Evolutionary conservation across 1,140 invertebrate species (phyloP).

Genomic region (Panagrolaimus sp.): DNA sequence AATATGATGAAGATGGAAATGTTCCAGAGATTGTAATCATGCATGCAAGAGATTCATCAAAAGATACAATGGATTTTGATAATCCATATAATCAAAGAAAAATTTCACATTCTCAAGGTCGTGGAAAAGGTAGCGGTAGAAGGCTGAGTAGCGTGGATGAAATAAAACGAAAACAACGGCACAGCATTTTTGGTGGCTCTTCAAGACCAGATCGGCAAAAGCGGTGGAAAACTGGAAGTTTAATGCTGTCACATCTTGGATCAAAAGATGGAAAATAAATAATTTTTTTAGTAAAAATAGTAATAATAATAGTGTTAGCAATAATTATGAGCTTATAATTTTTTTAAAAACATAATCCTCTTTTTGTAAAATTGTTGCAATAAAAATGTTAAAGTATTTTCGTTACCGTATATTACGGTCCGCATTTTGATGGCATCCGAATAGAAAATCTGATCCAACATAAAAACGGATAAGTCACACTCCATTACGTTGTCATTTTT

Average conservation of each 20-base stretch:
- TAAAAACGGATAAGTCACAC: no score
- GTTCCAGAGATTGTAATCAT: slow-evolving; percentile 49
- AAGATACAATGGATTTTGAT: slow-evolving; percentile 31
- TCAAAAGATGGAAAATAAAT: neutral
- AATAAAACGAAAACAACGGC: neutral
- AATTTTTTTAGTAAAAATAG: neutral
- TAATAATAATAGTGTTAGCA: no score
- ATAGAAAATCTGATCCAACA: no score
- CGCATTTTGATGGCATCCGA: no score
- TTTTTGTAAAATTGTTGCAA: no score
- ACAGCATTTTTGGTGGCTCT: neutral
- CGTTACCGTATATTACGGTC: no score
- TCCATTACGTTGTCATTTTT: no score
- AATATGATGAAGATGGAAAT: slow-evolving; percentile 29
- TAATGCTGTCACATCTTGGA: neutral
- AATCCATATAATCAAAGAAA: neutral
- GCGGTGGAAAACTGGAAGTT: slow-evolving; percentile 13
- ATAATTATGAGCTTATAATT: no score
- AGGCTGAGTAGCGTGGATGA: slow-evolving; percentile 2
- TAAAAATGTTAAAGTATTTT: no score
- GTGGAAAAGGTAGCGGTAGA: neutral
- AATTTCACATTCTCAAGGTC: neutral
- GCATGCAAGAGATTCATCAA: slow-evolving; percentile 41
- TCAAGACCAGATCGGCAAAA: neutral
- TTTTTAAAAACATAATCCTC: no score